Evolutionary conservation across 1,140 invertebrate genomes (phyloP), one percentile per base, ranked within the genome.

Genomic region (Choristoneura fumiferana): DNA sequence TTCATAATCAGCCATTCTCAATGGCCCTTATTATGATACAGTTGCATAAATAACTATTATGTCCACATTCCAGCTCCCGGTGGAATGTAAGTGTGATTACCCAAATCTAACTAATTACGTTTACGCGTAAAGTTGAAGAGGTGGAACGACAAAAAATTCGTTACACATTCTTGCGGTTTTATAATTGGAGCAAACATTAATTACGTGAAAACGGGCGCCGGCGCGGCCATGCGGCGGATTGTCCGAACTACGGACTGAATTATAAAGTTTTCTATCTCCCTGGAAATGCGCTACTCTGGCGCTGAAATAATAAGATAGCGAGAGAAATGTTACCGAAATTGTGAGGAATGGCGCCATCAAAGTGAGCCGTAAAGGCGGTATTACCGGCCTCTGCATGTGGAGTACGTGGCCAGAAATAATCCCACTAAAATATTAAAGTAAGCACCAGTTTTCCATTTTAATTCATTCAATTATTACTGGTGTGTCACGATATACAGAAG

Each of bases 161-260:
- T 62, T 62, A 58, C 60, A 54, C 62, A 62, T 66, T 60, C 57
- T 36, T 34, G 49, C 54, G 40, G 57, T 59, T 58, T 76, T 63
- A 65, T 75, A 74, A 75, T 75, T 74, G 65, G 66, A 69, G 63
- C 69, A 74, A 74, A 74, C 69, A 74, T 71, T 74, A 74, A 74
- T 74, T 74, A 74, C 64, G 39, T 35, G 36, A 62, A 69, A 59
- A 55, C 59, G 62, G 55, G 63, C 36, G 62, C 60, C 60, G 63
- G 37, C 57, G 52, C 57, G 62, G 56, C 52, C 37, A 52, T 55
- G 38, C 38, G 17, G 57, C 54, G 57, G 45, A 52, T 45, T 40
- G 58, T 36, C 33, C 58, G 52, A 55, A 55, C 38, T 38, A 34
- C 38, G 17, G 34, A 59, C 58, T 35, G 40, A 60, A 60, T 55